Evolutionary conservation across 2,113 vertebrate species (phyloP).

Genomic region (Monopterus albus): DNA sequence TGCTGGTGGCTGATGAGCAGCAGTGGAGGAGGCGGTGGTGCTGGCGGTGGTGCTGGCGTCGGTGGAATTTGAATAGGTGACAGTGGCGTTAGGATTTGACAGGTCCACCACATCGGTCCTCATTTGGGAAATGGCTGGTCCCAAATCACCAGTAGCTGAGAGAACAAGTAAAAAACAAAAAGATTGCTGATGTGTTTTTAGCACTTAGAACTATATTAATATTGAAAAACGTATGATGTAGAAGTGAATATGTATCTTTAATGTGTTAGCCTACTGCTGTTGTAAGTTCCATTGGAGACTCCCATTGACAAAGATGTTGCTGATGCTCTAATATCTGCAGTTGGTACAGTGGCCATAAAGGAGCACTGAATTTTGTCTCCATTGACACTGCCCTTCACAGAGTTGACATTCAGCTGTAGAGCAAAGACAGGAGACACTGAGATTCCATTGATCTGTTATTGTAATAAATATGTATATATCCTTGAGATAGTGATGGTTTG

Average conservation of each 20-base stretch:
- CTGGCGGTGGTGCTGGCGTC: too few species aligned
- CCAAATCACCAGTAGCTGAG: too few species aligned
- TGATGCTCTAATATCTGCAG: fast-evolving
- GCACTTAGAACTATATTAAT: neutral
- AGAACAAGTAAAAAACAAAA: too few species aligned
- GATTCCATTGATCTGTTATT: neutral
- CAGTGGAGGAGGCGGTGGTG: too few species aligned
- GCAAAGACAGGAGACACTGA: neutral
- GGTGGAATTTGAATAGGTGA: too few species aligned
- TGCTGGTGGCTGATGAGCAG: too few species aligned
- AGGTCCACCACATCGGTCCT: too few species aligned
- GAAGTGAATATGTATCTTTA: neutral
- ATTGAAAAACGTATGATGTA: neutral
- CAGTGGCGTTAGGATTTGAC: too few species aligned
- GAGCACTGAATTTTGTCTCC: slow-evolving; percentile 43
- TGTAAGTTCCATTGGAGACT: neutral
- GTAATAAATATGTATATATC: neutral
- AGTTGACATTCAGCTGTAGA: slow-evolving; percentile 35
- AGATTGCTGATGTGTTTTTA: neutral
- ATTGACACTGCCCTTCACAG: slow-evolving; percentile 16
- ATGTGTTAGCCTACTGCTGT: slow-evolving; percentile 39
- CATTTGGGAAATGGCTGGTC: too few species aligned
- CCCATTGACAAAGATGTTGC: fast-evolving
- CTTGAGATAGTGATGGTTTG: neutral
- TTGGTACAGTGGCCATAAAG: slow-evolving; percentile 45